These are phyloP conservation scores for Ochropleura plecta DNA, from an alignment of 2,888 invertebrate genomes.

Conservation along the genomic window DNA sequence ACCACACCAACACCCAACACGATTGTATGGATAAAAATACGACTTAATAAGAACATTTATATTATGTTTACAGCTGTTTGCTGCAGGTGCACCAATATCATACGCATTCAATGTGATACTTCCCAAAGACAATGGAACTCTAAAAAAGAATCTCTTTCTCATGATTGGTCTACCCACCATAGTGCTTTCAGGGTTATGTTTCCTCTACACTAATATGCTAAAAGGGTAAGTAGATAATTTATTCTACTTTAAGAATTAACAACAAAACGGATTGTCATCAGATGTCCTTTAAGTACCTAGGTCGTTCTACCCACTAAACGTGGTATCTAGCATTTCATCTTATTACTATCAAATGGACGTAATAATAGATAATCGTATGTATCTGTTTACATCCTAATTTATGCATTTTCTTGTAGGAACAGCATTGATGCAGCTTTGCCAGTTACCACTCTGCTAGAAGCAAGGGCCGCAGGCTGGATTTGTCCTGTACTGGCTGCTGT, in stretches of 20 bases:
- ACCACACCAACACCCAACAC: constrained; percentile 36
- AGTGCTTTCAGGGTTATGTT: constrained; percentile 82
- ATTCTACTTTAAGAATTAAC: constrained; percentile 25
- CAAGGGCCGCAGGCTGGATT: constrained; percentile 91
- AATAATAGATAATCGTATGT: constrained; percentile 38
- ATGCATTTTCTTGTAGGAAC: constrained; percentile 79
- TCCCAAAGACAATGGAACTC: constrained; percentile 78
- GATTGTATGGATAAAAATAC: neutral
- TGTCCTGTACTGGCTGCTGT: constrained; percentile 91
- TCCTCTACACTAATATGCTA: constrained; percentile 86
- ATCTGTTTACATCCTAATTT: constrained; percentile 44
- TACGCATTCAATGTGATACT: constrained; percentile 83
- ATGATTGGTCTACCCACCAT: constrained; percentile 82
- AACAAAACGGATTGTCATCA: constrained; percentile 30
- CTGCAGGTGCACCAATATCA: constrained; percentile 86
- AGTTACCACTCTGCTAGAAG: constrained; percentile 91
- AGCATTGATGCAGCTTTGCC: constrained; percentile 91
- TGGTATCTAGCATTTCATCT: constrained; percentile 43
- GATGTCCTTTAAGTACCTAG: constrained; percentile 34
- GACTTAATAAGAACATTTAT: neutral
- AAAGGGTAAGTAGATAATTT: constrained; percentile 79
- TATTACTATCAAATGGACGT: constrained; percentile 33
- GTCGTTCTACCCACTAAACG: constrained; percentile 24
- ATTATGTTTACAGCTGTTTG: constrained; percentile 80
- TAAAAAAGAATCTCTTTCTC: constrained; percentile 81